Evolutionary conservation across 2,113 vertebrate genomes (phyloP).

Genomic region (Lanius collurio): DNA sequence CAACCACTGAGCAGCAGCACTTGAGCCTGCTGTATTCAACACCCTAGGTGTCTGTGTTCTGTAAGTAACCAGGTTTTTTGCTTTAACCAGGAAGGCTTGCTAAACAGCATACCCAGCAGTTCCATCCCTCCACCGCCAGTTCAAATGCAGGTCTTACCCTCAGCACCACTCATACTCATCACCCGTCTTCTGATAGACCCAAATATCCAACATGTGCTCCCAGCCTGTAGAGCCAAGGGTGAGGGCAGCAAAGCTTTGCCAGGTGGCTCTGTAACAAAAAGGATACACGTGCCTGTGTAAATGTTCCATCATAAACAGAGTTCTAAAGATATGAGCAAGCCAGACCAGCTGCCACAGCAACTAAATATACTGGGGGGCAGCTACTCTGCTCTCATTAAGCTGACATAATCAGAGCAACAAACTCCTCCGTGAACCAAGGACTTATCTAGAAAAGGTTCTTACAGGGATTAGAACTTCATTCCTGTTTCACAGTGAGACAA

Average conservation of each 20-base stretch:
- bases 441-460: conserved; percentile 29
- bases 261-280: neutral
- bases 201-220: neutral
- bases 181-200: neutral
- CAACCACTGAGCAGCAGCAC: neutral
- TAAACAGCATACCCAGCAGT: neutral
- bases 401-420: neutral
- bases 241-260: neutral
- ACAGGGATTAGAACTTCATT: conserved; percentile 18
- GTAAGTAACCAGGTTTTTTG: neutral
- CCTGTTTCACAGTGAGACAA: neutral
- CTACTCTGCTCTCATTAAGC: neutral
- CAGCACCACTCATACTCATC: fast-evolving
- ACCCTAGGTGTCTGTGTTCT: neutral
- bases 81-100: neutral
- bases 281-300: neutral
- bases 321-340: fast-evolving
- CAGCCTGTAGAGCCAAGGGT: neutral
- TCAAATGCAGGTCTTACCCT: neutral
- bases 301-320: neutral
- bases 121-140: neutral
- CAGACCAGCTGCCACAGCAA: neutral
- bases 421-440: neutral
- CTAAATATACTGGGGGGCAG: fast-evolving
- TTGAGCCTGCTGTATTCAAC: neutral